These are phyloP conservation scores for Turritopsis dohrnii DNA, from an alignment of 30 jellyfish, hydroid and myxozoan species.

Conservation along the genomic window DNA sequence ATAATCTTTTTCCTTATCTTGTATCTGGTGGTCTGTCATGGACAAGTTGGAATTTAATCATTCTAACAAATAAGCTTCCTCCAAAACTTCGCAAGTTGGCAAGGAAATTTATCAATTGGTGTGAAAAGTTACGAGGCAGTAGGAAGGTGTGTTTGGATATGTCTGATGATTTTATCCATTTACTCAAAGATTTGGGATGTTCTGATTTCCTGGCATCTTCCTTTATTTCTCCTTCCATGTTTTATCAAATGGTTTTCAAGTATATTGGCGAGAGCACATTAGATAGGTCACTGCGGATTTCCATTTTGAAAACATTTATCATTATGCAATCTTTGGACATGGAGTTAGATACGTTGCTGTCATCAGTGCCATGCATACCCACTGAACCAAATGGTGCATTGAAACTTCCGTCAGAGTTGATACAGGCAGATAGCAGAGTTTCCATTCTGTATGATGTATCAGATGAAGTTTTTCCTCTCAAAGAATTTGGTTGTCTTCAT, in stretches of 20 bases:
- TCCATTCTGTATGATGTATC: conserved; percentile 30
- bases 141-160: conserved; percentile 1
- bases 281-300: background rate
- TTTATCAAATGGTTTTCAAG: background rate
- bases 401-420: conserved; percentile 15
- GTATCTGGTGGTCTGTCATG: background rate
- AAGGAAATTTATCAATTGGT: background rate
- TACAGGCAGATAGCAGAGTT: conserved; percentile 44
- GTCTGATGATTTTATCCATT: background rate
- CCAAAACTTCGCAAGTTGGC: background rate
- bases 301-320: background rate
- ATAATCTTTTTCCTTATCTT: background rate
- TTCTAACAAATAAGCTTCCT: background rate
- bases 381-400: conserved; percentile 20
- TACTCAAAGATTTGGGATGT: background rate
- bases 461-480: conserved; percentile 58
- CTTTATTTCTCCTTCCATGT: background rate
- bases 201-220: background rate
- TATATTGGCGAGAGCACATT: background rate
- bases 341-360: background rate
- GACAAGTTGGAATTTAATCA: background rate
- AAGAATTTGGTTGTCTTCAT: background rate
- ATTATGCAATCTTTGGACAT: background rate
- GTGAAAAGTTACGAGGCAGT: background rate
- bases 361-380: conserved; percentile 11